Evolutionary conservation across 2,797 vertebrate genomes (phyloP).

Genomic region (Trachurus trachurus): DNA sequence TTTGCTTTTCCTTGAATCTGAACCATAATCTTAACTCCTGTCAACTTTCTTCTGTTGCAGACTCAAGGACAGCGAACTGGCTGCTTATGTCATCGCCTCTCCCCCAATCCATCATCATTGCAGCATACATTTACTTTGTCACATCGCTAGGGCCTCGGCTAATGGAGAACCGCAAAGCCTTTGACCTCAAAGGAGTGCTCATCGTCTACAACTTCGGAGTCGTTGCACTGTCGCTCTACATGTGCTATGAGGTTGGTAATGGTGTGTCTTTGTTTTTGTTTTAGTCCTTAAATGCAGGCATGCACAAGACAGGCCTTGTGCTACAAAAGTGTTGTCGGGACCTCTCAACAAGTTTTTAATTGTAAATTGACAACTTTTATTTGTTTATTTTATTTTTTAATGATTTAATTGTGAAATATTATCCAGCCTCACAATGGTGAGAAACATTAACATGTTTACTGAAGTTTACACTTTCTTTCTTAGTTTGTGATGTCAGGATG

Average conservation of each 20-base stretch:
- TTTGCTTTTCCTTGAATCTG: neutral
- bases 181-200: constrained; percentile 92
- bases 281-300: neutral
- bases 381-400: too few relatives aligned
- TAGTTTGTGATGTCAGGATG: constrained; percentile 99
- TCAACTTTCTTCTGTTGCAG: constrained; percentile 73
- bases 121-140: constrained; percentile 93
- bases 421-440: neutral
- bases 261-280: too few relatives aligned
- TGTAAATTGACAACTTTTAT: neutral
- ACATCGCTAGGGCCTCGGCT: constrained; percentile 92
- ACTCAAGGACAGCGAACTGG: constrained; percentile 91
- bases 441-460: neutral
- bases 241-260: constrained; percentile 93
- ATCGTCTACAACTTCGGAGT: constrained; percentile 92
- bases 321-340: too few relatives aligned
- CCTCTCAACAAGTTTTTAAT: too few relatives aligned
- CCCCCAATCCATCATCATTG: constrained; percentile 91
- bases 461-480: neutral
- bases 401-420: neutral
- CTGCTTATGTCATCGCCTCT: constrained; percentile 94
- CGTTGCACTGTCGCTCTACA: constrained; percentile 94
- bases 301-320: too few relatives aligned
- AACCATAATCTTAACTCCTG: neutral
- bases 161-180: constrained; percentile 97